Evolutionary conservation across 2,113 vertebrate genomes (phyloP), one percentile per base, ranked within the genome.

Genomic region (Nematolebias whitei): DNA sequence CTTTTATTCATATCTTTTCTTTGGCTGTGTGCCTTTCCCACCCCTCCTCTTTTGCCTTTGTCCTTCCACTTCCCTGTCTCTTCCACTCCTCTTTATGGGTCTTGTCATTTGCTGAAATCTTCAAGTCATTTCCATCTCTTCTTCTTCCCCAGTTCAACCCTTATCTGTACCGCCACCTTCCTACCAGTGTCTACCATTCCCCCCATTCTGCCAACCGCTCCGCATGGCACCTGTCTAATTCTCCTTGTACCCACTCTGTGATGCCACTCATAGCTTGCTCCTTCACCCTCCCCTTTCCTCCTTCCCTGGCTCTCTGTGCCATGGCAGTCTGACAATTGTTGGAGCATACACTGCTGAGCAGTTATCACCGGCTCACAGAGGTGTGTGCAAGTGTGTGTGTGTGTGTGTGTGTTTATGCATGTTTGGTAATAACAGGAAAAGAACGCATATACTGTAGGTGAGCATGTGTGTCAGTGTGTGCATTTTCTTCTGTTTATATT

Each of bases 321-420:
- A 85, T 91, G 90, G 88, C 87, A 83, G 80, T 68, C 80, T 87
- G 90, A 87, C 87, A 91, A 85, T 85, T 88, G 86, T 85, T 83
- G 86, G 85, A 87, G 87, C 87, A 71, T 78, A 83, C 79, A 74
- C 84, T 52, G 83, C 80, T 88, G 83, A 90, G 86, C 90, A 91
- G 80, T 91, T 91, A 91, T 91, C 90, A 84, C 85, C 85, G 76
- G 85, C 88, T 84, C 71, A 79, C 90, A 91, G 90, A 83, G 74
- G 75, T 84, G 85, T 88, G 82, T 78, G 66, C 56, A 39, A 24
- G 76, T 45, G 71, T 53, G 73, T 73, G 71, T 66, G 54, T 74
- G 69, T 76, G 50, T 43, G 63, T 58, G 61, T 66, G 50, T 43
- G 63, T 58, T 57, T 66, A 44, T 80, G 80, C 79, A 70, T 85